Percentiles rank a stretch among this genome's conserved stretches.
phyloP scores from a whole-genome alignment of 2,797 vertebrate species.

The Falco naumanni region DNA sequence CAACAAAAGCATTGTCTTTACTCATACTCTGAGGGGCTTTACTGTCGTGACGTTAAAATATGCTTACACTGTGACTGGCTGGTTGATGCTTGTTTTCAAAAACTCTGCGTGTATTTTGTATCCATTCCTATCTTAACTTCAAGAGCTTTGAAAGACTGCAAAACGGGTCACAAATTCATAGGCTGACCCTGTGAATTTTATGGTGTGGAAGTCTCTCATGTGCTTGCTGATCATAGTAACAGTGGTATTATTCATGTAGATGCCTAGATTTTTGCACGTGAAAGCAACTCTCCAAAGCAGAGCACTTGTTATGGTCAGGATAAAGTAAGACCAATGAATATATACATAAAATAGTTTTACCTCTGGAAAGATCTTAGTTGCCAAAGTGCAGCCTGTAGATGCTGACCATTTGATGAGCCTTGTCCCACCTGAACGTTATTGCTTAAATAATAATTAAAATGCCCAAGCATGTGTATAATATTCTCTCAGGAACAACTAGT shows the following conservation, averaged over 20 bases:
- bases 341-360: neutral
- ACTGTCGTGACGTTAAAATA: neutral
- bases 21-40: neutral
- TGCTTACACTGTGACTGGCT: neutral
- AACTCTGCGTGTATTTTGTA: neutral
- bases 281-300: neutral
- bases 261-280: neutral
- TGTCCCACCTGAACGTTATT: neutral
- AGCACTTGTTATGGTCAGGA: neutral
- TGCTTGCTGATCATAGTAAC: neutral
- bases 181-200: neutral
- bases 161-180: neutral
- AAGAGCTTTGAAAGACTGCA: neutral
- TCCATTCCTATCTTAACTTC: neutral
- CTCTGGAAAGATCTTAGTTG: neutral
- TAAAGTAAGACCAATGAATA: neutral
- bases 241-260: neutral
- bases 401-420: neutral
- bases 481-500: neutral
- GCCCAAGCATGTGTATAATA: neutral
- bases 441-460: neutral
- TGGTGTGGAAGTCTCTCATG: neutral
- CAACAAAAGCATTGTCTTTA: neutral
- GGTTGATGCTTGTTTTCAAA: neutral
- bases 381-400: neutral